These are phyloP conservation scores for Sebastes hopkinsi DNA, from an alignment of 2,797 vertebrate species.

Conservation along the genomic window DNA sequence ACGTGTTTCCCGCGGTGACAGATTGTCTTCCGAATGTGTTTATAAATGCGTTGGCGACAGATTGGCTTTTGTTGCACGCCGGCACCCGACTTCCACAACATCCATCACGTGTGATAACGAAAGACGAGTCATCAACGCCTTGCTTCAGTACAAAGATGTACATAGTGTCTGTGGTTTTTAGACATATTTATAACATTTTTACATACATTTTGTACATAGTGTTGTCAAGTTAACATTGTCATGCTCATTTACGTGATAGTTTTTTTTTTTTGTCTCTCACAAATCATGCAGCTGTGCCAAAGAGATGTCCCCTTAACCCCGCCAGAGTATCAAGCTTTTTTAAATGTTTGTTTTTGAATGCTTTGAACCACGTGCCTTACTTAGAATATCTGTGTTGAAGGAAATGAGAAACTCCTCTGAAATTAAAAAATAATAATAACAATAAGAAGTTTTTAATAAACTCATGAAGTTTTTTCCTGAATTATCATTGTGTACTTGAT, in stretches of 20 bases:
- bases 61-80: constrained; percentile 50
- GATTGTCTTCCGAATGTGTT: constrained; percentile 14
- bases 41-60: constrained; percentile 47
- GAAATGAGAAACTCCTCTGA: constrained; percentile 43
- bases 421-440: constrained; percentile 31
- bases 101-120: constrained; percentile 38
- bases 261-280: constrained; percentile 64
- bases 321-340: constrained; percentile 55
- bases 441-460: constrained; percentile 48
- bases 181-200: constrained; percentile 87
- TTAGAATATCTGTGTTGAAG: constrained; percentile 58
- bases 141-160: constrained; percentile 76
- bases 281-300: constrained; percentile 80
- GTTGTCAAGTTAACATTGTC: constrained; percentile 79
- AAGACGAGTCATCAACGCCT: constrained; percentile 50
- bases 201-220: constrained; percentile 85
- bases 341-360: background rate
- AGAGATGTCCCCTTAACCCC: constrained; percentile 71
- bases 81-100: constrained; percentile 27
- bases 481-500: constrained; percentile 72
- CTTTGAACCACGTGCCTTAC: constrained; percentile 66
- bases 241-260: constrained; percentile 60
- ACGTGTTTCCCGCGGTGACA: background rate
- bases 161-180: constrained; percentile 84
- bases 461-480: constrained; percentile 58